phyloP scores from a whole-genome alignment of 2,888 invertebrate genomes.

The Rhagophthalmus giganteus region DNA sequence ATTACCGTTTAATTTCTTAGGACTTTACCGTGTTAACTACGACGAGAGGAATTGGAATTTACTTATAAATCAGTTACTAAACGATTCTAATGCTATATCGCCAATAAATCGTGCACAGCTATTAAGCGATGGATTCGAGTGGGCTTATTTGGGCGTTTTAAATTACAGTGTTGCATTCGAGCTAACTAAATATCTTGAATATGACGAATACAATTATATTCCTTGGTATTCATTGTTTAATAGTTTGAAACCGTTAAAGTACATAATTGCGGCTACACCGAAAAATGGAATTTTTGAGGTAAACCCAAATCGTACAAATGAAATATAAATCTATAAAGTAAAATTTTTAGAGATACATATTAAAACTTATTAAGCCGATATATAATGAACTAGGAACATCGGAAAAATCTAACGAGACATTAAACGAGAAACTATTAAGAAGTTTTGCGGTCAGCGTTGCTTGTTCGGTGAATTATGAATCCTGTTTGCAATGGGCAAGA shows the following conservation, averaged over 20 bases:
- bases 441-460: conserved; percentile 62
- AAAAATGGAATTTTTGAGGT: conserved; percentile 56
- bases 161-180: conserved; percentile 65
- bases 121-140: conserved; percentile 71
- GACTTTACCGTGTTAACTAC: conserved; percentile 58
- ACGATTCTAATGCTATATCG: conserved; percentile 56
- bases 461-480: conserved; percentile 60
- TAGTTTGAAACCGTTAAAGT: conserved; percentile 59
- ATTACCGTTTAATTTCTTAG: too few relatives aligned
- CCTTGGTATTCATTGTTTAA: conserved; percentile 68
- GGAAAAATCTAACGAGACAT: conserved; percentile 56
- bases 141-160: conserved; percentile 63
- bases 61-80: conserved; percentile 55
- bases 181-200: conserved; percentile 63
- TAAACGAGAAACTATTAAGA: conserved; percentile 62
- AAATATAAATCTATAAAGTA: neutral
- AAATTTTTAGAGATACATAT: conserved; percentile 56
- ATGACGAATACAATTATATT: conserved; percentile 64
- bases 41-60: conserved; percentile 63
- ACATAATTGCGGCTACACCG: conserved; percentile 57
- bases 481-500: conserved; percentile 61
- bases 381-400: conserved; percentile 60
- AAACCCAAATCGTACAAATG: too few relatives aligned
- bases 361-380: conserved; percentile 53
- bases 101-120: conserved; percentile 69